Evolutionary conservation across 1,140 invertebrate genomes (phyloP).

Genomic region (Eubasilissa regina): DNA sequence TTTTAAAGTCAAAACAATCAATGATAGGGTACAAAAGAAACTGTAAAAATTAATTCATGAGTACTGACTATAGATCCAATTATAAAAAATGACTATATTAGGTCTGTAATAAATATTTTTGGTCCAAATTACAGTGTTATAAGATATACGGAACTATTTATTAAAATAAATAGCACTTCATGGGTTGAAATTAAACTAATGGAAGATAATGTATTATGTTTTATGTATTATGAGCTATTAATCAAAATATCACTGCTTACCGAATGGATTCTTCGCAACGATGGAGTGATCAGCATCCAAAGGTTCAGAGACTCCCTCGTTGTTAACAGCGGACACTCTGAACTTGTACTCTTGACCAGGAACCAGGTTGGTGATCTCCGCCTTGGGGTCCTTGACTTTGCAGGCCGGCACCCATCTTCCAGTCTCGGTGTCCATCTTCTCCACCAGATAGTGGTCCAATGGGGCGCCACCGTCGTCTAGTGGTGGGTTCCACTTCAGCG

Average conservation of each 20-base stretch:
- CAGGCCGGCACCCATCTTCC: constrained; percentile 86
- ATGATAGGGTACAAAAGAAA: too few relatives aligned
- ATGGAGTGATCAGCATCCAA: constrained; percentile 90
- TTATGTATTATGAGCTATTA: too few relatives aligned
- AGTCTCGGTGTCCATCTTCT: constrained; percentile 90
- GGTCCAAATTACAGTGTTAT: too few relatives aligned
- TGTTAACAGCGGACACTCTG: constrained; percentile 95
- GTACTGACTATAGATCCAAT: too few relatives aligned
- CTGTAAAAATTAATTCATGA: too few relatives aligned
- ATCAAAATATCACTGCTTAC: constrained; percentile 66
- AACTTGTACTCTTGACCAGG: constrained; percentile 98
- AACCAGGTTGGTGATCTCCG: constrained; percentile 87
- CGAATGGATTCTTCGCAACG: constrained; percentile 98
- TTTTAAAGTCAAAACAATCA: constrained; percentile 57
- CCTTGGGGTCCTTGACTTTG: constrained; percentile 87
- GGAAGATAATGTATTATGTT: too few relatives aligned
- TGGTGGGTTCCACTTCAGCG: constrained; percentile 95
- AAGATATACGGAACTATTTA: too few relatives aligned
- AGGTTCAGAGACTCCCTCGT: constrained; percentile 95
- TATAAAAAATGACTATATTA: too few relatives aligned
- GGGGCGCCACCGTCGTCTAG: constrained; percentile 92
- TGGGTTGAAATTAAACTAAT: too few relatives aligned
- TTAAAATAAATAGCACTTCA: too few relatives aligned
- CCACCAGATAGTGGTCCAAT: constrained; percentile 92
- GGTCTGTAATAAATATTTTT: too few relatives aligned